A percentile compares a stretch with the other conserved stretches of the same genome.
Evolutionary conservation across 2,888 invertebrate genomes (phyloP).

Genomic region (Synergus gifuensis): DNA sequence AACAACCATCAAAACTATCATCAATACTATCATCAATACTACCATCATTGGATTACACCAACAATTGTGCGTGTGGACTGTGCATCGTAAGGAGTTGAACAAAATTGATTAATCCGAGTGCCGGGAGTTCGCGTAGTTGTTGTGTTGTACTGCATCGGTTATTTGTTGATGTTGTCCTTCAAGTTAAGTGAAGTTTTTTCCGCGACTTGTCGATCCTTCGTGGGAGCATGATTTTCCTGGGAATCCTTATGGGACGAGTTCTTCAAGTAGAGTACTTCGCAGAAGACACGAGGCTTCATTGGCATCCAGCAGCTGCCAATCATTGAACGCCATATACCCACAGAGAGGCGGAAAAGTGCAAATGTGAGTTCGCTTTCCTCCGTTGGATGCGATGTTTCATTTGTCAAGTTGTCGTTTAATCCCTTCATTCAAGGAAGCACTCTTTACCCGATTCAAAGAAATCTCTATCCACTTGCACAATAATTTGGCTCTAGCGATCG

Average conservation of each 20-base stretch:
- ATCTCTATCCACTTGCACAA: neutral
- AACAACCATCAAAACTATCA: too few species aligned
- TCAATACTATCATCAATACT: too few species aligned
- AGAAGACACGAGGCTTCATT: slow-evolving; percentile 34
- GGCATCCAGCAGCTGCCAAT: slow-evolving; percentile 38
- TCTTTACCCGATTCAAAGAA: slow-evolving; percentile 8
- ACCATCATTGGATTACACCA: slow-evolving; percentile 63
- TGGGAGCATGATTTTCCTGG: slow-evolving; percentile 53
- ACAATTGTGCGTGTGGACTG: slow-evolving; percentile 59
- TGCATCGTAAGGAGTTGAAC: slow-evolving; percentile 44
- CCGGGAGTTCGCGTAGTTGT: slow-evolving; percentile 14
- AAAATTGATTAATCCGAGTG: slow-evolving; percentile 37
- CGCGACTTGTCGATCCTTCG: slow-evolving; percentile 33
- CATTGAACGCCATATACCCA: slow-evolving; percentile 17
- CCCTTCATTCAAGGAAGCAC: slow-evolving; percentile 21
- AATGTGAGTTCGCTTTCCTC: slow-evolving; percentile 39
- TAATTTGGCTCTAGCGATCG: slow-evolving; percentile 3
- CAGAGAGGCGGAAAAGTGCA: slow-evolving; percentile 35
- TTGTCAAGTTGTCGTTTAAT: slow-evolving; percentile 38
- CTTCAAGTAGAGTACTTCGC: slow-evolving; percentile 28
- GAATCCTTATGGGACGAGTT: slow-evolving; percentile 53
- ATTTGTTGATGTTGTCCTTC: slow-evolving; percentile 14
- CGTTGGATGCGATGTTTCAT: slow-evolving; percentile 34
- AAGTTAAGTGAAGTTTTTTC: slow-evolving; percentile 34
- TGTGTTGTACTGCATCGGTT: slow-evolving; percentile 35